These are phyloP conservation scores for Hippocampus abdominalis DNA, from an alignment of 2,113 vertebrate species.

Conservation along the genomic window DNA sequence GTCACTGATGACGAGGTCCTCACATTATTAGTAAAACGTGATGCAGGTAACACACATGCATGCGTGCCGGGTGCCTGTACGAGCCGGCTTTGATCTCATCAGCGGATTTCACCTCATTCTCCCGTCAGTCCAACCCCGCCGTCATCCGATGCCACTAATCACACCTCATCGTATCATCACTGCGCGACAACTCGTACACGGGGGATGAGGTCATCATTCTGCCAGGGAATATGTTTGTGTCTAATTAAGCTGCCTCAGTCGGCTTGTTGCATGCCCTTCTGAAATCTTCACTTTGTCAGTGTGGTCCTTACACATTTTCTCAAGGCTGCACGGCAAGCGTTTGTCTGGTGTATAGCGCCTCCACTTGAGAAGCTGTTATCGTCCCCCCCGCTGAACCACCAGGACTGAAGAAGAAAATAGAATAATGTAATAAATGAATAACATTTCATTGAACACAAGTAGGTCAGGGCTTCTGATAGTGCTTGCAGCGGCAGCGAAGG, in stretches of 20 bases:
- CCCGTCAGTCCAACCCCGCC: constrained; percentile 42
- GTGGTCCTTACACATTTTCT: neutral
- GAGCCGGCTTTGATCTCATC: constrained; percentile 32
- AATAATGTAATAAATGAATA: neutral
- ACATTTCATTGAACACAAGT: neutral
- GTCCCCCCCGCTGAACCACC: neutral
- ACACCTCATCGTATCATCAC: constrained; percentile 48
- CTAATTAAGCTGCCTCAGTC: constrained; percentile 42
- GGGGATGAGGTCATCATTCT: constrained; percentile 44
- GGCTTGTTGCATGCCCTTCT: neutral
- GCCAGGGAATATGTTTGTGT: constrained; percentile 25
- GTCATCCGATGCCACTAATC: constrained; percentile 46
- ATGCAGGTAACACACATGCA: constrained; percentile 3
- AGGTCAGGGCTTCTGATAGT: too few relatives aligned
- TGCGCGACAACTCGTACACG: constrained; percentile 17
- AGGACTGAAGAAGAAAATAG: too few relatives aligned
- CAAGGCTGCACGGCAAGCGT: neutral
- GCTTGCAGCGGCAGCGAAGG: too few relatives aligned
- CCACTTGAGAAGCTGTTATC: neutral
- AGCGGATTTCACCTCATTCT: constrained; percentile 31
- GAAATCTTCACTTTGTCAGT: constrained; percentile 4
- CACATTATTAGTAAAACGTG: neutral
- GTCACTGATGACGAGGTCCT: neutral
- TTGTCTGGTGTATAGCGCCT: constrained; percentile 9
- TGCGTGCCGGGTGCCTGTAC: constrained; percentile 19